A percentile compares a stretch with the other conserved stretches of the same genome.
Evolutionary conservation across 2,113 vertebrate genomes (phyloP).

Genomic region (Salvator merianae): DNA sequence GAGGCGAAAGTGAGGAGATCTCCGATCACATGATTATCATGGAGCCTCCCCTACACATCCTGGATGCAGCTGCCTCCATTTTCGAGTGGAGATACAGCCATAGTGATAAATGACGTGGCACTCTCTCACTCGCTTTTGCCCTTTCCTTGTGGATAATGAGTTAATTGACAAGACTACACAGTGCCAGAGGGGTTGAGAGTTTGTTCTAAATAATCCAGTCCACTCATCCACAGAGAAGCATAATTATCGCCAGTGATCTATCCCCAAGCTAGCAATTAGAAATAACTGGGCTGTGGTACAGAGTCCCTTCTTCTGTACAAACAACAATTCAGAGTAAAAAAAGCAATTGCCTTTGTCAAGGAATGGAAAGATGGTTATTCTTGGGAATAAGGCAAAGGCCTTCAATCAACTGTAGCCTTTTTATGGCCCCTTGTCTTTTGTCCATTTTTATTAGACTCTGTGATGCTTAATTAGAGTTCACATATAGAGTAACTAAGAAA

Average conservation of each 20-base stretch:
- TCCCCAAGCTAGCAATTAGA: slow-evolving; percentile 2
- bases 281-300: neutral
- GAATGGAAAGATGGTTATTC: neutral
- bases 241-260: neutral
- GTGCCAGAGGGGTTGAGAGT: neutral
- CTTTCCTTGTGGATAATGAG: too few relatives aligned
- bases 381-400: neutral
- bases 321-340: neutral
- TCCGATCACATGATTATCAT: too few relatives aligned
- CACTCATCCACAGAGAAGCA: neutral
- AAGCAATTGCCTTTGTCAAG: neutral
- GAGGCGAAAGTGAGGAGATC: too few relatives aligned
- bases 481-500: neutral
- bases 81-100: too few relatives aligned
- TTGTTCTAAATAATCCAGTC: neutral
- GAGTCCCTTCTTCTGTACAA: neutral
- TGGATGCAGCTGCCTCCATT: too few relatives aligned
- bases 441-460: neutral
- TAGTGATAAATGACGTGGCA: too few relatives aligned
- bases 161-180: too few relatives aligned
- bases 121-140: too few relatives aligned
- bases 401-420: neutral
- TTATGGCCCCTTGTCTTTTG: neutral
- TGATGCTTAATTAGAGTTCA: neutral
- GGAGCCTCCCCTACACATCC: too few relatives aligned